phyloP scores from a whole-genome alignment of 92 coral and sea anemone species.

The Siderastrea siderea region DNA sequence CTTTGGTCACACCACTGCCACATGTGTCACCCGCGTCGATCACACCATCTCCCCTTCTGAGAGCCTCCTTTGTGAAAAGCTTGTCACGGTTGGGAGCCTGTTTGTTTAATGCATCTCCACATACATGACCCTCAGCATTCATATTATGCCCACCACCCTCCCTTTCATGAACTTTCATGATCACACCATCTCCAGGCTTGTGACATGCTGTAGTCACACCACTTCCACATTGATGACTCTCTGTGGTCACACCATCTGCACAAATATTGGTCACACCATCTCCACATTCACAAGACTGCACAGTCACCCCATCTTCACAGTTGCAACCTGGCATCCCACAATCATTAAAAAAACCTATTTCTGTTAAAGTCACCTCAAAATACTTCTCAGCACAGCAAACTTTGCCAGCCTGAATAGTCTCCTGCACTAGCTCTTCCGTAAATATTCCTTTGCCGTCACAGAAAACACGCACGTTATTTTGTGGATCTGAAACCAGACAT shows the following conservation, averaged over 20 bases:
- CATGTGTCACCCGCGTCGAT: background rate
- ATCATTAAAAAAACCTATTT: background rate
- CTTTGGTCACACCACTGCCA: background rate
- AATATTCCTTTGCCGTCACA: conserved; percentile 81
- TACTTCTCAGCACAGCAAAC: conserved; percentile 51
- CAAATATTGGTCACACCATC: background rate
- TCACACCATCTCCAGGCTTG: background rate
- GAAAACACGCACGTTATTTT: conserved; percentile 91
- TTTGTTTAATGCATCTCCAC: background rate
- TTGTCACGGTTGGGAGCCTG: background rate
- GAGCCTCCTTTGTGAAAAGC: background rate
- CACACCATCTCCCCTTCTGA: background rate
- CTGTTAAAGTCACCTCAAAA: conserved; percentile 60
- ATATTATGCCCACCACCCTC: background rate
- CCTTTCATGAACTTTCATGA: background rate
- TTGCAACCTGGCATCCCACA: background rate
- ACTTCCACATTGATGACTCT: background rate
- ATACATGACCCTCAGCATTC: background rate
- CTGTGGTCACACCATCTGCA: background rate
- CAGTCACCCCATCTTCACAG: background rate
- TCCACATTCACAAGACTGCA: background rate
- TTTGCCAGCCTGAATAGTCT: conserved; percentile 7
- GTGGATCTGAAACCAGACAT: conserved; percentile 88
- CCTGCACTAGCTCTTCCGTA: conserved; percentile 77
- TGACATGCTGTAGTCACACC: background rate